Percentiles rank a stretch among this genome's conserved stretches.
These are phyloP conservation scores for Busseola fusca DNA, from an alignment of 2,888 invertebrate species.

Conservation along the genomic window DNA sequence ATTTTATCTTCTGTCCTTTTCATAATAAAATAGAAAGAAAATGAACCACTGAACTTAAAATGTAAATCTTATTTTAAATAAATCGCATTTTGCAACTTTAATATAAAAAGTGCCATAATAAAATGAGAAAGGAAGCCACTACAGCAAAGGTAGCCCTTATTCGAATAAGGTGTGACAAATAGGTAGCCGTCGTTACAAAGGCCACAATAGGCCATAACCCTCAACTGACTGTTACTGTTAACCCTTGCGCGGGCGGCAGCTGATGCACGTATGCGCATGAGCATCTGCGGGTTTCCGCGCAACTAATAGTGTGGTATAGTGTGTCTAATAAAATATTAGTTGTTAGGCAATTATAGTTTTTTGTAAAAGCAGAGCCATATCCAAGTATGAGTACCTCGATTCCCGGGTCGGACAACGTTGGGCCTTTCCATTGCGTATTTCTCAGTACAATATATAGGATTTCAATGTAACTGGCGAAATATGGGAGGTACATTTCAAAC, in stretches of 20 bases:
- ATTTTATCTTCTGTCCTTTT: too few species aligned
- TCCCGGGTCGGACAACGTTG: neutral
- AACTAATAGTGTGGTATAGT: conserved; percentile 32
- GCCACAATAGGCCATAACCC: conserved; percentile 53
- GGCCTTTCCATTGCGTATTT: neutral
- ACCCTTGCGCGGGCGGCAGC: conserved; percentile 47
- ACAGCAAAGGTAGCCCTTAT: conserved; percentile 9
- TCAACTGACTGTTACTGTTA: conserved; percentile 46
- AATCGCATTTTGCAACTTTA: neutral
- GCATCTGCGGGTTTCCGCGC: conserved; percentile 43
- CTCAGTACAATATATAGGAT: neutral
- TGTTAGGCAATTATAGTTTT: neutral
- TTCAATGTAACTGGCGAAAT: neutral
- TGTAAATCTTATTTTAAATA: neutral
- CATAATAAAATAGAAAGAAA: too few species aligned
- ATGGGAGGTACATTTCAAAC: too few species aligned
- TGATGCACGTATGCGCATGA: conserved; percentile 48
- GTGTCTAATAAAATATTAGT: conserved; percentile 16
- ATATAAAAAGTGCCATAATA: neutral
- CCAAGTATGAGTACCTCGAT: neutral
- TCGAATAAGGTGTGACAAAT: conserved; percentile 46
- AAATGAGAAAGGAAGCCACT: conserved; percentile 12
- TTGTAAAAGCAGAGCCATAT: neutral
- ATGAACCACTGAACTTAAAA: too few species aligned
- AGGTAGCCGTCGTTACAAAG: conserved; percentile 27